Conservation (phyloP, 2,797 vertebrate species). For the Crocidura indochinensis region DNA sequence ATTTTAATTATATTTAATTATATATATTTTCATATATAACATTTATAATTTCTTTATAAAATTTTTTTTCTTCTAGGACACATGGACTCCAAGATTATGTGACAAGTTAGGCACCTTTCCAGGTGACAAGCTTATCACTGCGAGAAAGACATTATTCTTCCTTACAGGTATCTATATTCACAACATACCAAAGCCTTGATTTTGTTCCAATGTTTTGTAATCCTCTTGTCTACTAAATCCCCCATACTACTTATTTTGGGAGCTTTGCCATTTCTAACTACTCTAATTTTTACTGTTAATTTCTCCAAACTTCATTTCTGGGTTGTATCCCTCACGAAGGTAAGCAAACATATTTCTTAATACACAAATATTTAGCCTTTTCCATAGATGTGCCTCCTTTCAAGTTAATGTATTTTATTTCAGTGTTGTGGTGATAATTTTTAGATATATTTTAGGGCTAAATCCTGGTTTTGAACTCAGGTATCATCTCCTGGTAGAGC, state of each 20-base stretch:
- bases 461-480: too few relatives aligned
- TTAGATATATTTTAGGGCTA: too few relatives aligned
- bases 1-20: too few relatives aligned
- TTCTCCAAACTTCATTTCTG: background rate
- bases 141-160: background rate
- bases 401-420: slow-evolving; percentile 4
- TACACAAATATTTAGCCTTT: background rate
- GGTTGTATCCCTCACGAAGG: background rate
- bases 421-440: background rate
- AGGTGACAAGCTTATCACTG: background rate
- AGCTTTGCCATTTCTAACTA: background rate
- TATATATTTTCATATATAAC: too few relatives aligned
- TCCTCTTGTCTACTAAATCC: background rate
- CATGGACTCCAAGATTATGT: background rate
- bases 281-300: background rate
- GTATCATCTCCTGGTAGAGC: too few relatives aligned
- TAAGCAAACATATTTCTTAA: background rate
- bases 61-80: background rate
- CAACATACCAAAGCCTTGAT: background rate
- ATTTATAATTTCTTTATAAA: too few relatives aligned
- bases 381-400: slow-evolving; percentile 4
- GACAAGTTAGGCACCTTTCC: background rate
- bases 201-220: background rate
- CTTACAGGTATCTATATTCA: background rate
- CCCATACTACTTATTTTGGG: background rate